Evolutionary conservation across 2,888 invertebrate species (phyloP).

Genomic region (Troides helena): DNA sequence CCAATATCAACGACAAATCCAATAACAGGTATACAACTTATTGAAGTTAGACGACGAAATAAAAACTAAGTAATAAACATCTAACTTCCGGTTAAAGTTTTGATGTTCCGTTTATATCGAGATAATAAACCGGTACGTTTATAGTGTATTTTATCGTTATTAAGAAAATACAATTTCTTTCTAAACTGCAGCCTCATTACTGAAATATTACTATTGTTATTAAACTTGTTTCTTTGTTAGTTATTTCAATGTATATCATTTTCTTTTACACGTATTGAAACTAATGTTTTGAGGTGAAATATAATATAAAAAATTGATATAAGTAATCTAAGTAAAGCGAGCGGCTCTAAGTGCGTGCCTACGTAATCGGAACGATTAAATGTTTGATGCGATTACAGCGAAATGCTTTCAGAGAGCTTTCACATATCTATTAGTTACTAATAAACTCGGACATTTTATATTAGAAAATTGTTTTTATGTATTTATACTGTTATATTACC

Average conservation of each 20-base stretch:
- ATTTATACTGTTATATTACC: neutral
- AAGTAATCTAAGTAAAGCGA: neutral
- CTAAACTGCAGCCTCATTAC: too few relatives aligned
- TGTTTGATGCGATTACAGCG: conserved; percentile 1
- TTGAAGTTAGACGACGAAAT: neutral
- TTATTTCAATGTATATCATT: neutral
- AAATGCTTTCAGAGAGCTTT: conserved; percentile 17
- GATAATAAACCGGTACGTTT: neutral
- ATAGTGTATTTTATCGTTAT: neutral
- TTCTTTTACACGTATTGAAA: neutral
- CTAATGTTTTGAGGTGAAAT: neutral
- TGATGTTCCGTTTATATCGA: neutral
- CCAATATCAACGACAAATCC: neutral
- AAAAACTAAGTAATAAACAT: neutral
- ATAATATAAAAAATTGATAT: neutral
- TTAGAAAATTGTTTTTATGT: neutral
- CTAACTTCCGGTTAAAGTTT: neutral
- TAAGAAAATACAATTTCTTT: too few relatives aligned
- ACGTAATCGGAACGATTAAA: neutral
- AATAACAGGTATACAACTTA: neutral
- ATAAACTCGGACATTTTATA: neutral
- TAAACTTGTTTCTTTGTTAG: too few relatives aligned
- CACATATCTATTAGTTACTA: neutral
- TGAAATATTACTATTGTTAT: too few relatives aligned
- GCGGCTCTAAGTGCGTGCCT: neutral